Conservation (phyloP, 2,797 vertebrate species). For the Cossypha heuglini region DNA sequence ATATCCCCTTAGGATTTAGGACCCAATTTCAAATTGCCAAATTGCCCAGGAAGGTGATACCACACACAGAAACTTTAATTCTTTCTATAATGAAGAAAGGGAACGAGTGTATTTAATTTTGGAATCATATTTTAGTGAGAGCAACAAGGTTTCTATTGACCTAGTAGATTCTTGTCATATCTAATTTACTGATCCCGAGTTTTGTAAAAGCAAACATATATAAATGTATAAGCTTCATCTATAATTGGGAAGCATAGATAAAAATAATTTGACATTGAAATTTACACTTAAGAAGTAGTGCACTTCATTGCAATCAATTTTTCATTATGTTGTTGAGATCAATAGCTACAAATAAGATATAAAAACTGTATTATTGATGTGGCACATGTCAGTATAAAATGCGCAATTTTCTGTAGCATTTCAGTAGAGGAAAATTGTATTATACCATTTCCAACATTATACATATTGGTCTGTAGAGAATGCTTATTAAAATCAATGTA, state of each 20-base stretch:
- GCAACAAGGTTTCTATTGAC: constrained; percentile 75
- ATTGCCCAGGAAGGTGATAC: constrained; percentile 58
- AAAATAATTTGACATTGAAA: constrained; percentile 84
- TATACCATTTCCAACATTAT: constrained; percentile 75
- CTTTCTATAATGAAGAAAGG: constrained; percentile 69
- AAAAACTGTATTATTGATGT: constrained; percentile 82
- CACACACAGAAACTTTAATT: constrained; percentile 65
- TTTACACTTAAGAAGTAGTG: constrained; percentile 79
- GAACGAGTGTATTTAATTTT: constrained; percentile 75
- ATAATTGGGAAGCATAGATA: constrained; percentile 80
- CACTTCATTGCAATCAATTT: constrained; percentile 79
- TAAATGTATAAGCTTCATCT: constrained; percentile 74
- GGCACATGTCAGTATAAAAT: constrained; percentile 76
- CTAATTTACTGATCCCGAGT: constrained; percentile 71
- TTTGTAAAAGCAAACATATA: constrained; percentile 75
- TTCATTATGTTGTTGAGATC: constrained; percentile 81
- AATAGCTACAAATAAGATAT: constrained; percentile 84
- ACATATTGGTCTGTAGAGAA: constrained; percentile 75
- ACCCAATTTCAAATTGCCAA: constrained; percentile 62
- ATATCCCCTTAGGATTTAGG: constrained; percentile 62
- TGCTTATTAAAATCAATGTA: constrained; percentile 80
- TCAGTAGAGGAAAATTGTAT: constrained; percentile 75
- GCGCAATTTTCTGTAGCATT: constrained; percentile 74
- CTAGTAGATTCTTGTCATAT: constrained; percentile 69
- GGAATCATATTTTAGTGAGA: constrained; percentile 73